Evolutionary conservation across 2,888 invertebrate species (phyloP), one percentile per base, ranked within the genome.

Genomic region (Xestia sexstrigata): DNA sequence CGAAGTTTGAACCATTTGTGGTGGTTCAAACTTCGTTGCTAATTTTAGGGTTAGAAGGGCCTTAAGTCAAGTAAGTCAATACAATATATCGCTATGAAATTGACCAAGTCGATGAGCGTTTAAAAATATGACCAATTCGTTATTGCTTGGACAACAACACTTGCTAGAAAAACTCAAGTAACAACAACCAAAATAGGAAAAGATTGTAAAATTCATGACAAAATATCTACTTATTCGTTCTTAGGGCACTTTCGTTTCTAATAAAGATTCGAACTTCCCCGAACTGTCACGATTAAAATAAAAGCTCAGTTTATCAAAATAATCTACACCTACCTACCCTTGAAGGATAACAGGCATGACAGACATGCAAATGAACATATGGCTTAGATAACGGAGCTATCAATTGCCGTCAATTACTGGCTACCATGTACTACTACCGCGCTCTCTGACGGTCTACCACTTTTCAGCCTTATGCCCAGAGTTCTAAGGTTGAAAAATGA

Each of bases 371-470:
- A 55, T 47, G 45, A 52, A 39, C 78, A 78, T 62, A 55, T 63
- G 39, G 63, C 45, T 65, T 71, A 47, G 30, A 78, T 71, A 79
- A 35, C 45, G 52, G 23, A 62, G 13, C 70, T 52, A 69, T 69
- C 17, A 69, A 78, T 77, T 78, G 35, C 4, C n/a, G 70, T 20
- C 47, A 63, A 78, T 71, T 71, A 65, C 15, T 71, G 30, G 35
- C 45, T 70, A 63, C 20, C 20, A 35, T 35, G 20, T 30, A 26
- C 58, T 30, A 26, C 58, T 23, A 60, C 1, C 7, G n/a, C n/a
- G 55, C 6, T 26, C n/a, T n/a, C 55, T 55, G 5, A n/a, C n/a
- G 13, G n/a, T 55, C 55, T n/a, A 55, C 9, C 13, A n/a, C 55
- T 55, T 55, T 55, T 55, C n/a, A 13, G 11, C n/a, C 13, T n/a